Conservation (phyloP, 2,797 vertebrate species). For the Bradypodion pumilum region DNA sequence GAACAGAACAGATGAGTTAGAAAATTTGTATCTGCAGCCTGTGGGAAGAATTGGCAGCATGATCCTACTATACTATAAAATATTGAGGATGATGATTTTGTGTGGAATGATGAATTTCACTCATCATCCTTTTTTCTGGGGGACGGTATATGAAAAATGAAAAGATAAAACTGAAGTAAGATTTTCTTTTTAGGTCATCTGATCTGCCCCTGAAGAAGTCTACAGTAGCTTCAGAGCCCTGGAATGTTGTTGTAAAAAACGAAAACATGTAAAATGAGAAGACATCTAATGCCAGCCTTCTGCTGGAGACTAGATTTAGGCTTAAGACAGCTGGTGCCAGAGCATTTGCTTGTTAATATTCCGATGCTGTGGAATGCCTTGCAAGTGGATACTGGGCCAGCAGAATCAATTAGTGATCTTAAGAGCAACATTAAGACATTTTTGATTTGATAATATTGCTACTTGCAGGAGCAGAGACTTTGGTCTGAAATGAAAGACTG, state of each 20-base stretch:
- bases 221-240: slow-evolving; percentile 41
- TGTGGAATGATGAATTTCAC: not conserved
- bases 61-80: fast-evolving
- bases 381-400: slow-evolving; percentile 52
- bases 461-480: not conserved
- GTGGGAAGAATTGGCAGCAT: not conserved
- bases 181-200: slow-evolving; percentile 31
- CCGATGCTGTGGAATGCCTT: slow-evolving; percentile 56
- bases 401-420: slow-evolving; percentile 58
- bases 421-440: slow-evolving; percentile 45
- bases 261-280: slow-evolving; percentile 65
- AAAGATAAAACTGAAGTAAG: not conserved
- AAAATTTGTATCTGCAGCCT: not conserved
- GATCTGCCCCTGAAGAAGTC: slow-evolving; percentile 29
- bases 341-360: slow-evolving; percentile 52
- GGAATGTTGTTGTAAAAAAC: slow-evolving; percentile 64
- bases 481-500: not conserved
- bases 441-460: slow-evolving; percentile 35
- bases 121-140: not conserved
- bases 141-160: not conserved
- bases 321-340: slow-evolving; percentile 68
- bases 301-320: slow-evolving; percentile 65
- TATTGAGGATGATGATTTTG: slow-evolving; percentile 8
- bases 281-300: slow-evolving; percentile 57
- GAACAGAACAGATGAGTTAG: not conserved